Conservation (phyloP, 2,797 vertebrate genomes). For the Brachyrhaphis roseni region DNA sequence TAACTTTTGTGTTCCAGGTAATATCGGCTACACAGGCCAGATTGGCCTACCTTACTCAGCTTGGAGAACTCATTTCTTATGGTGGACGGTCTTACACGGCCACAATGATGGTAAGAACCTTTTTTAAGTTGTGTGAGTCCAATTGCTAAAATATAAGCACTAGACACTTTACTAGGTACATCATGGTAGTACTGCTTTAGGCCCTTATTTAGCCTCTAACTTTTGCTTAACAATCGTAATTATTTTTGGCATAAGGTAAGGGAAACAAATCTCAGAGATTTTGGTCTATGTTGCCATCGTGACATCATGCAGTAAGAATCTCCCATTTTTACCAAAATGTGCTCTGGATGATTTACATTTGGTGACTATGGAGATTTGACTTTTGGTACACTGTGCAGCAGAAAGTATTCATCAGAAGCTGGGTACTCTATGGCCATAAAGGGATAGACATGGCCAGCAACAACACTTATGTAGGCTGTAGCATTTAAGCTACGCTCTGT, state of each 20-base stretch:
- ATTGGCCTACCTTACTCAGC: slow-evolving; percentile 94
- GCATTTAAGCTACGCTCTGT: not conserved
- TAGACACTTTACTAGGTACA: not conserved
- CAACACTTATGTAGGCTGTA: not conserved
- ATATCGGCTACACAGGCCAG: slow-evolving; percentile 90
- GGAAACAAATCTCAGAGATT: not conserved
- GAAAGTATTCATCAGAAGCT: not conserved
- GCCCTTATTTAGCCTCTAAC: not conserved
- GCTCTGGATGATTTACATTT: not conserved
- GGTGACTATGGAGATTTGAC: not conserved
- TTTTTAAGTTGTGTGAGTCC: not conserved
- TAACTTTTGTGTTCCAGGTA: slow-evolving; percentile 71
- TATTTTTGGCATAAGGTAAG: not conserved
- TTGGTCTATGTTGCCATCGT: not conserved
- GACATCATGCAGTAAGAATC: not conserved
- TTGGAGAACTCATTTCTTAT: slow-evolving; percentile 95
- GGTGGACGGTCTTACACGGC: slow-evolving; percentile 93
- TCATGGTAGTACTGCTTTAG: not conserved
- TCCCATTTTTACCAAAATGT: not conserved
- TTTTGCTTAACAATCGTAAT: not conserved
- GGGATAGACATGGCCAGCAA: not conserved
- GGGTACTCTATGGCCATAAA: not conserved
- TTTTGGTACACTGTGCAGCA: not conserved
- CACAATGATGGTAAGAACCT: slow-evolving; percentile 89
- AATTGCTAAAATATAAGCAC: slow-evolving; percentile 6